Conservation (phyloP, 2,113 vertebrate species). For the Panurus biarmicus region DNA sequence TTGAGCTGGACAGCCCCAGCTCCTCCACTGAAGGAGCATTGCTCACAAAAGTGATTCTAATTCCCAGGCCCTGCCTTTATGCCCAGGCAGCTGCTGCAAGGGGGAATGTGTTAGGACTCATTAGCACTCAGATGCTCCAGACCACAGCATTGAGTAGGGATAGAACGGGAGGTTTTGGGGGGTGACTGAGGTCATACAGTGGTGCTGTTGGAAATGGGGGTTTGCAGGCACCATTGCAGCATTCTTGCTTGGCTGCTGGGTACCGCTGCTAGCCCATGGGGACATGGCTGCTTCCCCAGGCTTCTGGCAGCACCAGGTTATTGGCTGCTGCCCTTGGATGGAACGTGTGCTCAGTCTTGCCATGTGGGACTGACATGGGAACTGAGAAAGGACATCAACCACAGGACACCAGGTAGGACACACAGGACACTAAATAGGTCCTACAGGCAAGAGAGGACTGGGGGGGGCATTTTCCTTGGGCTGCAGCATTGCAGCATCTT, state of each 20-base stretch:
- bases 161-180: not conserved
- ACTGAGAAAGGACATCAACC: rapidly evolving
- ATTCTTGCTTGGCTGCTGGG: not conserved
- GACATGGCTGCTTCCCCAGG: not conserved
- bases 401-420: not conserved
- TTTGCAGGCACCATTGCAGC: not conserved
- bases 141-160: not conserved
- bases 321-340: not conserved
- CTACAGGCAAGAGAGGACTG: not conserved
- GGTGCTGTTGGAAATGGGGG: not conserved
- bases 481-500: not conserved
- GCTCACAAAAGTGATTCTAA: not conserved
- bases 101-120: not conserved
- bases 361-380: not conserved
- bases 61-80: not conserved
- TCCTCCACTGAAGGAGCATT: not conserved
- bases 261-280: rapidly evolving
- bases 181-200: rapidly evolving
- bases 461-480: too few relatives aligned
- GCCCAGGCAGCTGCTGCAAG: not conserved
- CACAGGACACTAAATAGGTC: not conserved
- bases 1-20: not conserved
- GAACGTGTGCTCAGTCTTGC: not conserved
- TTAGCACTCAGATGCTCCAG: not conserved
- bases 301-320: not conserved